These are phyloP conservation scores for Enteromius thamalakanensis DNA, from an alignment of 2,797 vertebrate species.

Conservation along the genomic window DNA sequence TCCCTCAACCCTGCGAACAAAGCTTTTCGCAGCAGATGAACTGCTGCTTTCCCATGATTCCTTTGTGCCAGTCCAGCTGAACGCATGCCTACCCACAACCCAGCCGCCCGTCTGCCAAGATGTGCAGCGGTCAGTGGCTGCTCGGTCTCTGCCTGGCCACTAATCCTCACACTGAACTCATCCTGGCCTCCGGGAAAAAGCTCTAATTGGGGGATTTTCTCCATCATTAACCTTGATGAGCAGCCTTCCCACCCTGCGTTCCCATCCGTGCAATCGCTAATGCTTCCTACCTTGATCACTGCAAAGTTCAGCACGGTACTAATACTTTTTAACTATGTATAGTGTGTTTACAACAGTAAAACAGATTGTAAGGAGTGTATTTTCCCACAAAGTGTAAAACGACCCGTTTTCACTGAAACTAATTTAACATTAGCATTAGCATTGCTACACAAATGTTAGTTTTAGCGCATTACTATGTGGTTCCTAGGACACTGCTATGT, in stretches of 20 bases:
- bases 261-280: constrained; percentile 46
- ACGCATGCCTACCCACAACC: constrained; percentile 75
- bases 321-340: neutral
- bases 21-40: constrained; percentile 54
- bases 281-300: constrained; percentile 42
- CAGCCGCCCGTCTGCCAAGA: constrained; percentile 69
- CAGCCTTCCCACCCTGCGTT: constrained; percentile 66
- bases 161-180: constrained; percentile 82
- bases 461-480: neutral
- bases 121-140: constrained; percentile 73
- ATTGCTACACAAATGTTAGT: no score
- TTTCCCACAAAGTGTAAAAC: neutral
- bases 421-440: neutral
- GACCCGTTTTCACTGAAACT: neutral
- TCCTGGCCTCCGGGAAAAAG: constrained; percentile 81
- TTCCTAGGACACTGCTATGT: neutral
- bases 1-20: constrained; percentile 43
- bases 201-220: constrained; percentile 88
- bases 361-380: neutral
- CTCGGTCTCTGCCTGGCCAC: constrained; percentile 67
- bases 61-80: constrained; percentile 67
- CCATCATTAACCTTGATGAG: constrained; percentile 82
- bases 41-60: constrained; percentile 74
- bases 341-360: neutral
- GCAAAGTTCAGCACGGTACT: constrained; percentile 16